Evolutionary conservation across 2,888 invertebrate genomes (phyloP).

Genomic region (Thera obeliscata): DNA sequence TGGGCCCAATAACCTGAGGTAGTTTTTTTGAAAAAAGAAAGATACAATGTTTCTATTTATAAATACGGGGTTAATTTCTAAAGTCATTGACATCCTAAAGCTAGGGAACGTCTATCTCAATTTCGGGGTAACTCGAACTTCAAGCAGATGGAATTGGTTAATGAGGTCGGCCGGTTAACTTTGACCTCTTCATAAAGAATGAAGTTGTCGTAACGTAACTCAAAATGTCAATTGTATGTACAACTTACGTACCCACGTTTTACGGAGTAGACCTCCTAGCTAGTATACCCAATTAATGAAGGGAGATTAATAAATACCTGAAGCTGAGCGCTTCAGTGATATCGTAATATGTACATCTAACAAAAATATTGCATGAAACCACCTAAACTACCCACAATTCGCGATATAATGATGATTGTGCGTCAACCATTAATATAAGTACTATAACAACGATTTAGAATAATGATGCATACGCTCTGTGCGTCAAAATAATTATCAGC

Average conservation of each 20-base stretch:
- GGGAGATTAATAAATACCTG: too few species aligned
- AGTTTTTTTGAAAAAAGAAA: too few species aligned
- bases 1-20: too few species aligned
- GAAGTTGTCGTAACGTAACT: not conserved
- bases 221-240: not conserved
- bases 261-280: too few species aligned
- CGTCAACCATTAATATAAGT: not conserved
- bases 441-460: constrained; percentile 30
- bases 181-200: constrained; percentile 13
- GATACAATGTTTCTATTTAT: too few species aligned
- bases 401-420: not conserved
- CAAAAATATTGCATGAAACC: not conserved
- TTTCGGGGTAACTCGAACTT: constrained; percentile 49
- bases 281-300: not conserved
- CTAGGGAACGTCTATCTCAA: constrained; percentile 59
- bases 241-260: too few species aligned
- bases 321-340: constrained; percentile 1
- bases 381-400: constrained; percentile 14
- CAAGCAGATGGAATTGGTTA: constrained; percentile 65
- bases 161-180: constrained; percentile 45
- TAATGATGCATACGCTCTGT: constrained; percentile 51
- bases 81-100: constrained; percentile 55
- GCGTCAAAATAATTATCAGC: constrained; percentile 67
- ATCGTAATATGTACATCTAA: not conserved
- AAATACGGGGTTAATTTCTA: not conserved